Base-by-base conservation (phyloP, 2,113 vertebrate genomes). In the Aleadryas rufinucha region DNA sequence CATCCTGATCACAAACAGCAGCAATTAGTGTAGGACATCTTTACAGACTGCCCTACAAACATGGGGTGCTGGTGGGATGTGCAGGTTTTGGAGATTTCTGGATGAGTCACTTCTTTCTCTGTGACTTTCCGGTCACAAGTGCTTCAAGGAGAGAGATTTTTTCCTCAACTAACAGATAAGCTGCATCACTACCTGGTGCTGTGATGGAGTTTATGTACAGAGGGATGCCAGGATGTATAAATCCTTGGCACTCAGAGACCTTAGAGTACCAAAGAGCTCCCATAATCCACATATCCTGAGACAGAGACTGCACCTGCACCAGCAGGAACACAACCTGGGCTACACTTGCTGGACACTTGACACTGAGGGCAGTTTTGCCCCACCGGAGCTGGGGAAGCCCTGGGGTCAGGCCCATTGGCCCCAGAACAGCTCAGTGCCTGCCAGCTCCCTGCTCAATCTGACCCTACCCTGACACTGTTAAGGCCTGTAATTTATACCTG, bases 301-400 rank as follows among this genome's bases (percentile, higher is more conserved):
- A 16, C 27, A 63, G 60, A 35, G 64, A 6, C 12, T 19, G 42
- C 42, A 42, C 13, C 60, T 81, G 71, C 77, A 57, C 20, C 42
- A 47, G 28, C 0, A 0, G 28, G n/a, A n/a, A 10, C n/a, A 80
- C 42, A 61, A 1, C 26, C 27, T 17, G 37, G 24, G n/a, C 77
- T 65, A 1, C 11, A 3, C 17, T 37, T 37, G 23, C 30, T 8
- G 30, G 33, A 9, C 30, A 3, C 7, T 18, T 37, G 27, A 28
- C 16, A 0, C 14, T 4, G 1, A 1, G 6, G 60, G 23, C 4
- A 5, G 1, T 6, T 70, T 20, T 59, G 22, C 41, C 23, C 66
- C 31, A 11, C 11, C 16, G 45, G 42, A 84, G n/a, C 64, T n/a
- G 60, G 11, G 6, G 27, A 54, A 81, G 61, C 39, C 49, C 47